Evolutionary conservation across 2,797 vertebrate species (phyloP), one percentile per base, ranked within the genome.

Genomic region (Sebastes elongatus): DNA sequence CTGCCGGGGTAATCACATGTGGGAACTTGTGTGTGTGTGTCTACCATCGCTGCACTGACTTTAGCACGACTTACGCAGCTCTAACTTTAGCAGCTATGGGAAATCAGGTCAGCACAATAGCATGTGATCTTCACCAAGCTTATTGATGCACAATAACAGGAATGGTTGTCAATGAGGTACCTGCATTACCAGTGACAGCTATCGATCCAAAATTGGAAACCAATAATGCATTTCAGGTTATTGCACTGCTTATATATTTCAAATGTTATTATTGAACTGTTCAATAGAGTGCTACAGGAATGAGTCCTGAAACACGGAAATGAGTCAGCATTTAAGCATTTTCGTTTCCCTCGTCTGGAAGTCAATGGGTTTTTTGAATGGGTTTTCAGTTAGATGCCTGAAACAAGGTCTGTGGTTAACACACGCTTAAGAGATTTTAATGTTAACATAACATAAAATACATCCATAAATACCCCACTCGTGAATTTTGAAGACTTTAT

Each of bases 1-100:
- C 83, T 83, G 82, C 70, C 46, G 38, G 69, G 76, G 79, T 92
- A 83, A 93, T 92, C 87, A 77, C 80, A 86, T 72, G 86, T 82
- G 86, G 88, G 86, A 87, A 80, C 23, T 28, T 68, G 69, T 46
- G 46, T 52, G 46, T 52, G 42, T 49, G 76, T 30, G 72, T 80
- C 85, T 35, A 1, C 69, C 68, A 32, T 63, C 2, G n/a, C 64
- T 65, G 77, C 27, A 25, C 56, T 62, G 81, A 83, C 76, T 89
- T 86, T 38, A 76, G 10, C 18, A 4, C 4, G 49, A 73, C 68
- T 87, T 63, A 10, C 25, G n/a, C 59, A 2, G 61, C 72, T 76
- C 78, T 71, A 74, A 80, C 79, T 82, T 82, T 20, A 69, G 65
- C 13, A 56, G 78, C 55, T 4, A 3, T 27, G 55, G 56, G 62